Evolutionary conservation across 2,888 invertebrate species (phyloP).

Genomic region (Cryptus armator): DNA sequence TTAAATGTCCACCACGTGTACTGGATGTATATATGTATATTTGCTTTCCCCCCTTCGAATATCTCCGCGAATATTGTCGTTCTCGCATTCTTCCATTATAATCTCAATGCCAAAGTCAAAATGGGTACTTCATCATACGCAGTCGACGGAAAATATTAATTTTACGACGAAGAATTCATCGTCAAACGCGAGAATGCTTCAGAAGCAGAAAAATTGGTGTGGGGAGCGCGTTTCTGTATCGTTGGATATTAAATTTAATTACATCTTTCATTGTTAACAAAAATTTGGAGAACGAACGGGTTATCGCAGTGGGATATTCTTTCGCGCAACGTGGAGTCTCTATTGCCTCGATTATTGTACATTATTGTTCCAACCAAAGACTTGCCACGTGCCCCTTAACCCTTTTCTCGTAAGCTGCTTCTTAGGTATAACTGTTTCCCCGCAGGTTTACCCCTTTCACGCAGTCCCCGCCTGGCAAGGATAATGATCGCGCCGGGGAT

Average conservation of each 20-base stretch:
- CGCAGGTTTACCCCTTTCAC: slow-evolving; percentile 72
- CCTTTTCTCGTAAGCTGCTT: slow-evolving; percentile 70
- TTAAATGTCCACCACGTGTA: slow-evolving; percentile 55
- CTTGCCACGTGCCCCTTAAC: slow-evolving; percentile 71
- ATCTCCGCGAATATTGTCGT: slow-evolving; percentile 41
- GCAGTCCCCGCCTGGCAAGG: slow-evolving; percentile 56
- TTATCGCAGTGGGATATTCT: slow-evolving; percentile 10
- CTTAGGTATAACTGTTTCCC: slow-evolving; percentile 64
- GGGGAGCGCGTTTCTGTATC: background rate
- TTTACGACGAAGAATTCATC: slow-evolving; percentile 9
- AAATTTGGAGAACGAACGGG: background rate
- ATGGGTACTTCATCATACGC: slow-evolving; percentile 12
- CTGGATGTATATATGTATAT: slow-evolving; percentile 19
- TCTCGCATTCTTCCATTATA: slow-evolving; percentile 40
- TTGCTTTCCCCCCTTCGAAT: slow-evolving; percentile 43
- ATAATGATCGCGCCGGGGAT: slow-evolving; percentile 71
- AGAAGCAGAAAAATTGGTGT: too few species aligned
- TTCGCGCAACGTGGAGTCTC: slow-evolving; percentile 11
- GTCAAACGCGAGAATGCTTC: background rate
- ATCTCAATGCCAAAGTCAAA: slow-evolving; percentile 54
- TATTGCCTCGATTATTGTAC: slow-evolving; percentile 71
- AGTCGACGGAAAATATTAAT: slow-evolving; percentile 31
- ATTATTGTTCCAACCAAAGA: slow-evolving; percentile 69
- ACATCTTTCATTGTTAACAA: background rate
- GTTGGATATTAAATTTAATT: background rate